Percentiles rank a stretch among this genome's conserved stretches.
Evolutionary conservation across 2,888 invertebrate genomes (phyloP).

Genomic region (Euproctis similis): DNA sequence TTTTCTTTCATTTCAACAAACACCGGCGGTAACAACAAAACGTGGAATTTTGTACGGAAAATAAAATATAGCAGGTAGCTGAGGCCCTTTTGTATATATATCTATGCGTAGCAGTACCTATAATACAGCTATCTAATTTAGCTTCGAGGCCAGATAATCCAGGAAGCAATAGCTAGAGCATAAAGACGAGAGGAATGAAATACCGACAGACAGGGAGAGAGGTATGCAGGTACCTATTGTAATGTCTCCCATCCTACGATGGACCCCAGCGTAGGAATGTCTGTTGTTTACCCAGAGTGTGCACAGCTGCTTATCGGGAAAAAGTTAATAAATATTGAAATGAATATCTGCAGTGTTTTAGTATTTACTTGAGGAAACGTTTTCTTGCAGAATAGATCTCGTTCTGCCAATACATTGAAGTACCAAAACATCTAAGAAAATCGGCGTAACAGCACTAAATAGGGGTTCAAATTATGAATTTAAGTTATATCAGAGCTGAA

Average conservation of each 20-base stretch:
- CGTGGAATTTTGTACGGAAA: constrained; percentile 9
- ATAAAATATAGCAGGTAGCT: constrained; percentile 10
- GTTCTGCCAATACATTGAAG: no score
- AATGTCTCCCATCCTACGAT: constrained; percentile 19
- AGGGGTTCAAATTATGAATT: no score
- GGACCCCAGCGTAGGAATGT: constrained; percentile 24
- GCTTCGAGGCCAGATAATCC: constrained; percentile 21
- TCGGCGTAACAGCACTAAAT: no score
- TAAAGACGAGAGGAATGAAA: constrained; percentile 29
- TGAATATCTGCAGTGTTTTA: no score
- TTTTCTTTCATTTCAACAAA: constrained; percentile 9
- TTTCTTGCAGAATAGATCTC: no score
- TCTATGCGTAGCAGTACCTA: constrained; percentile 9
- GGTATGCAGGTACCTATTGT: constrained; percentile 29
- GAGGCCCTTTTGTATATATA: constrained; percentile 12
- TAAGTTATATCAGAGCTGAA: no score
- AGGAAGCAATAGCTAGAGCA: constrained; percentile 27
- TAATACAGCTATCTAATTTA: constrained; percentile 21
- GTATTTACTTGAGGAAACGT: no score
- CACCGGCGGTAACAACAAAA: constrained; percentile 9
- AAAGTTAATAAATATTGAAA: constrained; percentile 18
- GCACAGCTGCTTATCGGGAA: constrained; percentile 21
- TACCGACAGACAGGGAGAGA: constrained; percentile 18
- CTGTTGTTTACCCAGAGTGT: constrained; percentile 24
- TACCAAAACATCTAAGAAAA: no score